Percentiles rank a stretch among this genome's conserved stretches.
Evolutionary conservation across 2,113 vertebrate species (phyloP).

Genomic region (Erythrolamprus reginae): DNA sequence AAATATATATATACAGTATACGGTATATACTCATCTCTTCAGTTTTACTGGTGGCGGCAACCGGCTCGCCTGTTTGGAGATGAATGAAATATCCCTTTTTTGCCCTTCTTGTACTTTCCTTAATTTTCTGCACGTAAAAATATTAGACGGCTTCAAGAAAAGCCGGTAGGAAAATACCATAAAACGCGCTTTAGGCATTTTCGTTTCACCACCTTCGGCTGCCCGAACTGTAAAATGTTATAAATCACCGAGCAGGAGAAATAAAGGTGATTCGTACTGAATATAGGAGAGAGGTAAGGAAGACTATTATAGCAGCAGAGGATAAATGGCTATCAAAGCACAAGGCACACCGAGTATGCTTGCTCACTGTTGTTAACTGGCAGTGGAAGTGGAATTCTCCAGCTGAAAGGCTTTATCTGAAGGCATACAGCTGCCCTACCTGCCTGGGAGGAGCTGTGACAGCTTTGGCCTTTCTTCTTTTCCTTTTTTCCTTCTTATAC

Average conservation of each 20-base stretch:
- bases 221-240: not conserved
- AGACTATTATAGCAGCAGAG: not conserved
- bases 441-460: not conserved
- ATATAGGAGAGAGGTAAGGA: not conserved
- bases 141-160: constrained; percentile 30
- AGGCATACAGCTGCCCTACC: not conserved
- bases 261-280: not conserved
- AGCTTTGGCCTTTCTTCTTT: not conserved
- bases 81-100: constrained; percentile 22
- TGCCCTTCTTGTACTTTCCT: constrained; percentile 27
- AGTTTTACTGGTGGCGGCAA: constrained; percentile 26
- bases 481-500: not conserved
- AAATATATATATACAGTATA: no score
- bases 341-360: no score
- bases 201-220: not conserved
- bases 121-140: constrained; percentile 23
- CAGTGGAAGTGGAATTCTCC: not conserved
- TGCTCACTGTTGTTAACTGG: not conserved
- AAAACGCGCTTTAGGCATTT: not conserved
- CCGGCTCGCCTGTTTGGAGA: constrained; percentile 12
- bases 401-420: not conserved
- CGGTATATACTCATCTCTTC: constrained; percentile 13
- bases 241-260: not conserved
- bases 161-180: not conserved
- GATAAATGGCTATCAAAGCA: not conserved